Conservation (phyloP, 2,888 invertebrate genomes). For the Ennomos fuscantarius region DNA sequence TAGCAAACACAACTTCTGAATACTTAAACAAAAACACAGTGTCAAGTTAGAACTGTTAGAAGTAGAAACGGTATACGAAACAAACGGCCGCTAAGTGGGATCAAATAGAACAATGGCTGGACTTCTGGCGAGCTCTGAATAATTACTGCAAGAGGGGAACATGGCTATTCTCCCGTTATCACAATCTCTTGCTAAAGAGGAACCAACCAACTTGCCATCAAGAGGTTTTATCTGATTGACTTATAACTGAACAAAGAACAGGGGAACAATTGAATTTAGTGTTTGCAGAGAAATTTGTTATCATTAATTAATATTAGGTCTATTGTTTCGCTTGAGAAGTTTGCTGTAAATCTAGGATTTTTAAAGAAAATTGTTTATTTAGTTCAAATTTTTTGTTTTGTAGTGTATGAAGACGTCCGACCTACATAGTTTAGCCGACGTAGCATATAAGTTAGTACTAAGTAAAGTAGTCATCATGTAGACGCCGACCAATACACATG, state of each 20-base stretch:
- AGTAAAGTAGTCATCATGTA: too few relatives aligned
- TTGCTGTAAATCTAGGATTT: constrained; percentile 4
- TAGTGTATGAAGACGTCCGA: too few relatives aligned
- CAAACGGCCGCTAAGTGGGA: constrained; percentile 47
- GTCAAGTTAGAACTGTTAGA: constrained; percentile 38
- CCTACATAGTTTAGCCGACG: too few relatives aligned
- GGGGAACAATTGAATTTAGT: constrained; percentile 37
- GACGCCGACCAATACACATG: too few relatives aligned
- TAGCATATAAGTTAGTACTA: too few relatives aligned
- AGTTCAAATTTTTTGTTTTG: too few relatives aligned
- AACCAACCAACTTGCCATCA: constrained; percentile 37
- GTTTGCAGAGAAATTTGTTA: constrained; percentile 29
- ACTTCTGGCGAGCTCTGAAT: constrained; percentile 51
- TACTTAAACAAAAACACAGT: constrained; percentile 43
- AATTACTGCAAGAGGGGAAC: constrained; percentile 49
- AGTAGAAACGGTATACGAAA: constrained; percentile 40
- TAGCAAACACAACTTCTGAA: constrained; percentile 35
- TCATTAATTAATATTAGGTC: constrained; percentile 25
- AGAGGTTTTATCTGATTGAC: constrained; percentile 37
- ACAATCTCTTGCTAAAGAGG: constrained; percentile 37
- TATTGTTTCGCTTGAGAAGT: constrained; percentile 10
- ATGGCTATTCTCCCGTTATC: constrained; percentile 45
- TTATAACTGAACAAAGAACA: constrained; percentile 39
- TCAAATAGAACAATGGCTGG: constrained; percentile 51
- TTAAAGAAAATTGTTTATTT: neutral